Conservation (phyloP, 1,140 invertebrate genomes). For the Macrobrachium rosenbergii region DNA sequence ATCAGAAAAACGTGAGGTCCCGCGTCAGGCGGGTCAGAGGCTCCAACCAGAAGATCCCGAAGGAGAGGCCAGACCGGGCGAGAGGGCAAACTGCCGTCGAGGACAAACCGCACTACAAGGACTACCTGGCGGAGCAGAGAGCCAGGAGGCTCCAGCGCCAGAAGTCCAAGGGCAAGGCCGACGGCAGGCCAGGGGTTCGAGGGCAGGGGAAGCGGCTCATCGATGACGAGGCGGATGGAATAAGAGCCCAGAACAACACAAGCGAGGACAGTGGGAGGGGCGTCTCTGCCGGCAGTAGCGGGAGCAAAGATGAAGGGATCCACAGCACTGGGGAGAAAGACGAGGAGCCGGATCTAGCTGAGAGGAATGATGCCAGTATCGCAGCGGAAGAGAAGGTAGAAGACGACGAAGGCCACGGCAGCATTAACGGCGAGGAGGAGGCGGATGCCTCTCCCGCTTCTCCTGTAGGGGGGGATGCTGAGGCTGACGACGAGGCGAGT, state of each 20-base stretch:
- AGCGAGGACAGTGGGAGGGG: not conserved
- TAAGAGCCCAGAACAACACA: no score
- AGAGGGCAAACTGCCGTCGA: not conserved
- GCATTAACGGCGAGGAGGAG: no score
- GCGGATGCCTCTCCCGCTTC: no score
- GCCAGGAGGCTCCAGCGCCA: not conserved
- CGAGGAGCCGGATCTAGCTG: not conserved
- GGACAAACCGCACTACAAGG: not conserved
- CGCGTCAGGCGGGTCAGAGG: not conserved
- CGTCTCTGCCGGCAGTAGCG: not conserved
- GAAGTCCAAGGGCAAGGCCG: not conserved
- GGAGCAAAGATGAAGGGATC: constrained; percentile 5
- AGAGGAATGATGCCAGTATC: not conserved
- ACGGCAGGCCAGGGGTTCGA: not conserved
- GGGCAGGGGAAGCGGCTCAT: not conserved
- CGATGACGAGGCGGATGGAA: not conserved
- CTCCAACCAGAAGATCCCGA: not conserved
- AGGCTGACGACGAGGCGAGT: not conserved
- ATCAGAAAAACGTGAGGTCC: no score
- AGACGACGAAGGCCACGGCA: not conserved
- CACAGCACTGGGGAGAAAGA: constrained; percentile 7
- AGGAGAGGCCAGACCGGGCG: not conserved
- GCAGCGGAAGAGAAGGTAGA: not conserved
- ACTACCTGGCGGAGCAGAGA: not conserved
- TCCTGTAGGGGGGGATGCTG: not conserved